Evolutionary conservation across 2,113 vertebrate species (phyloP).

Genomic region (Rana temporaria): DNA sequence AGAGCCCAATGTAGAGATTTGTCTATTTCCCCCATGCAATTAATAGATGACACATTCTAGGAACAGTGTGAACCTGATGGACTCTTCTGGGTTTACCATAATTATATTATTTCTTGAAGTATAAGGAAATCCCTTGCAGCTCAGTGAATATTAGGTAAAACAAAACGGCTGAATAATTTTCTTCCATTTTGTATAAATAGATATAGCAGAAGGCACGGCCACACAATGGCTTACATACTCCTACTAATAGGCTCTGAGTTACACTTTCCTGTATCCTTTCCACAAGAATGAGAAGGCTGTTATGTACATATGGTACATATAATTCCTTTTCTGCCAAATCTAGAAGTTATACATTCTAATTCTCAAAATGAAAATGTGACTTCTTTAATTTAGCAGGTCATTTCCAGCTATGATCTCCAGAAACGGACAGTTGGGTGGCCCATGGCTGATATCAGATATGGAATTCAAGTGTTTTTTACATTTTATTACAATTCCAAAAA

Average conservation of each 20-base stretch:
- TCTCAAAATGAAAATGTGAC: not conserved
- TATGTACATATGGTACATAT: not conserved
- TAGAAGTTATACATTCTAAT: not conserved
- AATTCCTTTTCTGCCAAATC: not conserved
- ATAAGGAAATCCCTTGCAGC: not conserved
- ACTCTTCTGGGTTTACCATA: not conserved
- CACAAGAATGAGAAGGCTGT: not conserved
- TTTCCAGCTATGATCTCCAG: not conserved
- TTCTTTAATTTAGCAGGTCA: not conserved
- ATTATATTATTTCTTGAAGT: not conserved
- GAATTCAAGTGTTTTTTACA: too few relatives aligned
- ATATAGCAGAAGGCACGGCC: not conserved
- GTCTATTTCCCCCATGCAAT: not conserved
- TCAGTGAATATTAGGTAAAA: not conserved
- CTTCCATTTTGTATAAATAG: not conserved
- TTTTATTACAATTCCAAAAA: too few relatives aligned
- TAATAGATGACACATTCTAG: not conserved
- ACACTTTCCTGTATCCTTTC: not conserved
- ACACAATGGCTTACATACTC: not conserved
- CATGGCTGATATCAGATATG: not conserved
- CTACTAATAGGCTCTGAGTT: not conserved
- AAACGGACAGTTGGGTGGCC: not conserved
- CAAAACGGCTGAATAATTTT: not conserved
- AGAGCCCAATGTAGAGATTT: not conserved
- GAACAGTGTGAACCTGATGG: constrained; percentile 13